Base-by-base conservation (phyloP, 2,797 vertebrate genomes). In the Pangasius macronema region DNA sequence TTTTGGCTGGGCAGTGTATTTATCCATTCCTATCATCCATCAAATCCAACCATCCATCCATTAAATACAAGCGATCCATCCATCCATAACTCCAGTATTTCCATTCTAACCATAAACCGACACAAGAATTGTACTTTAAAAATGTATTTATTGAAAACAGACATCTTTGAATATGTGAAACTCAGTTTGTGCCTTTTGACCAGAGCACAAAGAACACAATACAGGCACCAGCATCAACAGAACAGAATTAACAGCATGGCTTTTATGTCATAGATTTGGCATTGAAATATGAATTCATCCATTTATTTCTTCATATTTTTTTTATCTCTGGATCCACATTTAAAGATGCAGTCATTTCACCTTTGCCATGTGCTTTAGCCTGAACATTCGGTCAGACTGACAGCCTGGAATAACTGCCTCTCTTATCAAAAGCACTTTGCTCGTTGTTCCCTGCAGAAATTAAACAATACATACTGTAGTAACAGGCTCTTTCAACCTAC, bases 91-190 rank as follows among this genome's bases (percentile, higher is more conserved):
- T 30, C 27, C 18, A 5, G 76, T 1, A 57, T 27, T 80, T 57
- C 1, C 18, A 65, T 81, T 14, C 16, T 27, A 2, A 73, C 3
- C 55, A 73, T 49, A 63, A 79, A 72, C 42, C 46, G 0, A 20
- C 81, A 61, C 22, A 36, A 20, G 51, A 83, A 83, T 10, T 84
- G 27, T 88, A 24, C 81, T 86, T 33, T 20, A 33, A 87, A 88
- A 83, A 82, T 55, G 8, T 39, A n/a, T 90, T 86, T 83, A 76
- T n/a, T 85, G 27, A 88, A 91, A 91, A 86, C 51, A 30, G 83
- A 46, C 14, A 82, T 30, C 82, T 16, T 49, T 94, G 92, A 92
- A 94, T 80, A 24, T 14, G 46, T 27, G n/a, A 83, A 49, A 53
- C 27, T 86, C 10, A 46, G n/a, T 33, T 83, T 7, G 46, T 76